Conservation (phyloP, 2,797 vertebrate genomes). For the Eleutherodactylus coqui region DNA sequence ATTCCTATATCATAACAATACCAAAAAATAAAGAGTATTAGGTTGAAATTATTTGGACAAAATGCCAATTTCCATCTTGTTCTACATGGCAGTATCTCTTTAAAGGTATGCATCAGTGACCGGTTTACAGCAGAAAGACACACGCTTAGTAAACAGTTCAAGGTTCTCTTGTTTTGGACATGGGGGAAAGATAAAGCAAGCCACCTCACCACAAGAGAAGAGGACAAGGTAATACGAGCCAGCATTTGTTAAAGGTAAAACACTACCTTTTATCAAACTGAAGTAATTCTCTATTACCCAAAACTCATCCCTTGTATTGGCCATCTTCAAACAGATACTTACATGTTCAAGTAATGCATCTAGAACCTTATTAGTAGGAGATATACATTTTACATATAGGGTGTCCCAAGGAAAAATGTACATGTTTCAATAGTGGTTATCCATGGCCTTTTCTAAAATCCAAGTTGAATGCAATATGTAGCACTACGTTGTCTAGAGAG, state of each 20-base stretch:
- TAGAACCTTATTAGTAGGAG: background rate
- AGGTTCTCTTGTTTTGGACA: background rate
- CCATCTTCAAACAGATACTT: background rate
- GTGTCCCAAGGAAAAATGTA: too few species aligned
- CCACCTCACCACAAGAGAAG: background rate
- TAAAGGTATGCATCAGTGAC: background rate
- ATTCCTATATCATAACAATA: background rate
- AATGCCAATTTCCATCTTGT: background rate
- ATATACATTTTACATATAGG: too few species aligned
- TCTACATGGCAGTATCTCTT: background rate
- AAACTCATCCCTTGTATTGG: background rate
- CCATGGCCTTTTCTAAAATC: too few species aligned
- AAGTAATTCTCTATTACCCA: background rate
- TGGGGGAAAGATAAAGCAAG: background rate
- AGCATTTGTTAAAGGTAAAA: background rate
- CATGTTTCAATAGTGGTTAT: too few species aligned
- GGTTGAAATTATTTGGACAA: background rate
- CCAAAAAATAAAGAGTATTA: background rate
- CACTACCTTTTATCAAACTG: background rate
- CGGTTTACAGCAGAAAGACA: background rate
- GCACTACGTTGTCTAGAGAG: too few species aligned
- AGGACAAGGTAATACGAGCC: background rate
- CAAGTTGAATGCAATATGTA: too few species aligned
- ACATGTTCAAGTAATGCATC: background rate
- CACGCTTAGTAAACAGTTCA: background rate